These are phyloP conservation scores for Anarrhichthys ocellatus DNA, from an alignment of 2,113 vertebrate species.

Conservation along the genomic window DNA sequence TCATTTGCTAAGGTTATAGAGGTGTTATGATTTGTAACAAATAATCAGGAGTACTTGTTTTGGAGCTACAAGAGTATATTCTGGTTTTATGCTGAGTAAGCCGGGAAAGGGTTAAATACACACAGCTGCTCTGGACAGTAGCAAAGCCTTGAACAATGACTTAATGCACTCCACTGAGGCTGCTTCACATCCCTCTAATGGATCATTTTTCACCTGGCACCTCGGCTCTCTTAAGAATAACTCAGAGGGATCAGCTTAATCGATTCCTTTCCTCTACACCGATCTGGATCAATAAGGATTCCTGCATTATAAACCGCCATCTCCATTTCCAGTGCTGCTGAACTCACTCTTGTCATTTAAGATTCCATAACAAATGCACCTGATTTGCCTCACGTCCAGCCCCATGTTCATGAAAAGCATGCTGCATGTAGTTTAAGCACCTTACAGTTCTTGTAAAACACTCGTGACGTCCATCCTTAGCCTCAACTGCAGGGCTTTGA, in stretches of 20 bases:
- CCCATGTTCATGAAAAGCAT: not conserved
- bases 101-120: conserved; percentile 48
- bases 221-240: conserved; percentile 75
- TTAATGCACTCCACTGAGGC: conserved; percentile 71
- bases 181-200: conserved; percentile 68
- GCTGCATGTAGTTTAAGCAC: conserved; percentile 35
- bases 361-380: conserved; percentile 48
- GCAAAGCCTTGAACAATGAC: conserved; percentile 66
- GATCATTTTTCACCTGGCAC: conserved; percentile 79
- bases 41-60: not conserved
- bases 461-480: conserved; percentile 54
- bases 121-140: conserved; percentile 29
- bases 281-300: conserved; percentile 71
- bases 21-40: not conserved
- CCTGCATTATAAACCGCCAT: conserved; percentile 64
- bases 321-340: conserved; percentile 42
- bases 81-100: not conserved
- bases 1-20: not conserved
- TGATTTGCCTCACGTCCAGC: conserved; percentile 40
- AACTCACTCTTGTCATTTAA: conserved; percentile 45
- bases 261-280: conserved; percentile 64
- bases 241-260: conserved; percentile 75
- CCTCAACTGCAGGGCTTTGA: conserved; percentile 32
- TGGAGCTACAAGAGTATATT: not conserved
- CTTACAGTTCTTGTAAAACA: conserved; percentile 2